Evolutionary conservation across 2,888 invertebrate species (phyloP).

Genomic region (Eudemis profundana): DNA sequence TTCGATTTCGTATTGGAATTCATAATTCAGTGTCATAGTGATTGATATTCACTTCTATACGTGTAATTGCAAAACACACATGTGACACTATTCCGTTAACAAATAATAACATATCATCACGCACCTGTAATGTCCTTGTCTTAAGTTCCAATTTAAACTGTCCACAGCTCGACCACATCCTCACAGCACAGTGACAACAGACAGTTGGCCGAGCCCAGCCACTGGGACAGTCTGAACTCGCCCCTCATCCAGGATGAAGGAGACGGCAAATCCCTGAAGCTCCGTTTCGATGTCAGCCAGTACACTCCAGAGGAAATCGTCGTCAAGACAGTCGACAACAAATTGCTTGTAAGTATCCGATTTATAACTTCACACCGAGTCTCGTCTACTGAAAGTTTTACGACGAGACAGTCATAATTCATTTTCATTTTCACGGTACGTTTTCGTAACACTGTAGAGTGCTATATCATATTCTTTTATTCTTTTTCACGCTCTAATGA

Average conservation of each 20-base stretch:
- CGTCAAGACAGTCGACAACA: constrained; percentile 99
- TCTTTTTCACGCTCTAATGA: constrained; percentile 60
- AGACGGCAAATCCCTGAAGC: constrained; percentile 96
- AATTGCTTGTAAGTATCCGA: constrained; percentile 92
- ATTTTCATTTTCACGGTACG: constrained; percentile 17
- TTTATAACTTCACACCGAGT: constrained; percentile 1
- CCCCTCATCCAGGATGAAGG: constrained; percentile 97
- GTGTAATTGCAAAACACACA: neutral
- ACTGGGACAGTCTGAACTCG: constrained; percentile 95
- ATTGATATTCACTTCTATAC: neutral
- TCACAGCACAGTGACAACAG: constrained; percentile 87
- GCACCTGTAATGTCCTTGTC: constrained; percentile 41
- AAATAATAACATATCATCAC: constrained; percentile 41
- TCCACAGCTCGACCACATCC: constrained; percentile 87
- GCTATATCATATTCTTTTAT: constrained; percentile 41
- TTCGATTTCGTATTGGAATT: neutral
- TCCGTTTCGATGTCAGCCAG: constrained; percentile 98
- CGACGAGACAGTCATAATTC: constrained; percentile 2
- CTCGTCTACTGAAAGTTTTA: constrained; percentile 5
- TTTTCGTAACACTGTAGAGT: constrained; percentile 22
- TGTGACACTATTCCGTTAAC: constrained; percentile 22
- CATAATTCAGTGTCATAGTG: neutral
- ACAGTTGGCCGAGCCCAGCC: constrained; percentile 86
- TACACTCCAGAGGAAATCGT: constrained; percentile 99
- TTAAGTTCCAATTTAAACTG: constrained; percentile 49